Evolutionary conservation across 2,888 invertebrate genomes (phyloP), one percentile per base, ranked within the genome.

Genomic region (Alloplasta piceator): DNA sequence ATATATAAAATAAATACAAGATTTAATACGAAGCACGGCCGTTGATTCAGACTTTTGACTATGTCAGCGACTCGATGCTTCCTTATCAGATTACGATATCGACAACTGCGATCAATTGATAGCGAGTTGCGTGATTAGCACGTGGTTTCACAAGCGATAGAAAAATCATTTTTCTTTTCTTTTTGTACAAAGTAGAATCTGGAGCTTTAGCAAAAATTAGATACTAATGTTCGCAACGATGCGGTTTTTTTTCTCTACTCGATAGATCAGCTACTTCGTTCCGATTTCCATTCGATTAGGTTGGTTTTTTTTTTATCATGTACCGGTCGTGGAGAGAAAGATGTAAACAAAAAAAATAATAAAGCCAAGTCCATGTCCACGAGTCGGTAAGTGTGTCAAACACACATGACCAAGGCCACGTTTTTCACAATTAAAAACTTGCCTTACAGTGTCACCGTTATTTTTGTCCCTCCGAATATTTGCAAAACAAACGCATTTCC

Each of bases 1-100:
- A 48, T 66, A 9, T 77, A 77, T 73, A 50, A 63, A 80, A 77
- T 77, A 80, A 80, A 80, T 80, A 26, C 26, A 80, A 60, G 43
- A 43, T 76, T 60, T 52, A n/a, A n/a, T n/a, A 60, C 41, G 48
- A 76, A 58, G 73, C 26, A 50, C 58, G 56, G 52, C 36, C 43
- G 55, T 74, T 60, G 55, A 64, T 60, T 68, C 73, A 77, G 70
- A 73, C 80, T 80, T 76, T 61, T 9, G 41, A 67, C 63, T 80
- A 72, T 66, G 72, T 78, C 36, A 71, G 58, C 71, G 61, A 71
- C 52, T 67, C 38, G 12, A 48, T 26, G 50, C 16, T 63, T 68
- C 41, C 60, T 41, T 64, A 67, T 46, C 12, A 43, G 56, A 26
- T 26, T 26, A 26, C 26, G 26, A 64, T 60, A 71, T 55, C 16